phyloP scores from a whole-genome alignment of 2,888 invertebrate species.

The Pteria penguin region DNA sequence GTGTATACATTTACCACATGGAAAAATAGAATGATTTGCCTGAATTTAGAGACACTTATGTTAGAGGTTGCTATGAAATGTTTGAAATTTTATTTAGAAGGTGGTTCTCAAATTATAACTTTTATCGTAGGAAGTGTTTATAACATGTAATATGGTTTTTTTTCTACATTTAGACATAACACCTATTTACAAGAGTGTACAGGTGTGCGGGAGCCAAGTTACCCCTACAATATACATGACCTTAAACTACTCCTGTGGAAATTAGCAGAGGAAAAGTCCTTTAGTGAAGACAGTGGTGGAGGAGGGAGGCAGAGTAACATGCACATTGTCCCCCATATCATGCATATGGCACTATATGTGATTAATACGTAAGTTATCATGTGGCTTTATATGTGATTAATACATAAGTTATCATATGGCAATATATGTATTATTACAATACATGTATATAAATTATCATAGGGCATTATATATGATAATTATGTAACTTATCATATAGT shows the following conservation, averaged over 20 bases:
- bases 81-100: no score
- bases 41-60: no score
- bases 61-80: no score
- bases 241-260: slow-evolving; percentile 92
- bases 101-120: no score
- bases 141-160: no score
- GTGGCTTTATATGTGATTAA: neutral
- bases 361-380: slow-evolving; percentile 83
- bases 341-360: slow-evolving; percentile 94
- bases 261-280: slow-evolving; percentile 96
- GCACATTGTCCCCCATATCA: slow-evolving; percentile 95
- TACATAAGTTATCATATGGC: neutral
- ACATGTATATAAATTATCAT: no score
- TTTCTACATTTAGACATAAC: slow-evolving; percentile 84
- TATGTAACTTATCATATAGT: neutral
- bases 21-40: no score
- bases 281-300: slow-evolving; percentile 96
- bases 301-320: slow-evolving; percentile 97
- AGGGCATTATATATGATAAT: no score
- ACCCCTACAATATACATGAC: slow-evolving; percentile 90
- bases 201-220: slow-evolving; percentile 80
- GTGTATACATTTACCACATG: no score
- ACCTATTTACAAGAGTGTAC: slow-evolving; percentile 81
- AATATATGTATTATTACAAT: neutral
- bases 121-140: no score